Evolutionary conservation across 2,888 invertebrate genomes (phyloP), one percentile per base, ranked within the genome.

Genomic region (Nysson spinosus): DNA sequence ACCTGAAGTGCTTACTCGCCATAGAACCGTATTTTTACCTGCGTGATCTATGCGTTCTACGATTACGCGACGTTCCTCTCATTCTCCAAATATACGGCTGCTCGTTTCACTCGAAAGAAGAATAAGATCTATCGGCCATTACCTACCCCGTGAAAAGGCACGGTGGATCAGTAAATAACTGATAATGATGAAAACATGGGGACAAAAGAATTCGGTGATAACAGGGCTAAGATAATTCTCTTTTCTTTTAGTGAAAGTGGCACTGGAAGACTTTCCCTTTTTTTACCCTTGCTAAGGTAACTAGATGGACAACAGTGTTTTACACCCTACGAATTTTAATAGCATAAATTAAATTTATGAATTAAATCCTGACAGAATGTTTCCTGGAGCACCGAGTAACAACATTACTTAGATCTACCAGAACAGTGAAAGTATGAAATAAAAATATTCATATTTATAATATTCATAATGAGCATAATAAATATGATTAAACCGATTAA

Each of bases 61-160:
- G 67, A 67, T 67, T 66, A 66, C 67, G 66, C 66, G 60, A 60
- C 67, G 67, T 67, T 67, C 66, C 50, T 55, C 66, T 67, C 66
- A 66, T 66, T 67, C 67, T 65, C 54, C 22, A 67, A 55, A 67
- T 44, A 50, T 42, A 35, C 46, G 40, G 30, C 12, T 12, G 22
- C 9, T 35, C 17, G 50, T 63, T 39, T 55, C 44, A 42, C 50
- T 30, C 19, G 63, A 46, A 63, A 44, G 56, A 63, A 56, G 62
- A 55, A 42, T 28, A 32, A 63, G 40, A 55, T 28, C 49, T 44
- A 50, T 44, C 55, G 50, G 16, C 64, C 56, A 58, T 57, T 57
- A 62, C 62, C 57, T 20, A 20, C 32, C 26, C 12, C n/a, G n/a
- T n/a, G n/a, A n/a, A n/a, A n/a, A n/a, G 62, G 44, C 50, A 39